phyloP scores from a whole-genome alignment of 2,113 vertebrate genomes.

The Phrynosoma platyrhinos region DNA sequence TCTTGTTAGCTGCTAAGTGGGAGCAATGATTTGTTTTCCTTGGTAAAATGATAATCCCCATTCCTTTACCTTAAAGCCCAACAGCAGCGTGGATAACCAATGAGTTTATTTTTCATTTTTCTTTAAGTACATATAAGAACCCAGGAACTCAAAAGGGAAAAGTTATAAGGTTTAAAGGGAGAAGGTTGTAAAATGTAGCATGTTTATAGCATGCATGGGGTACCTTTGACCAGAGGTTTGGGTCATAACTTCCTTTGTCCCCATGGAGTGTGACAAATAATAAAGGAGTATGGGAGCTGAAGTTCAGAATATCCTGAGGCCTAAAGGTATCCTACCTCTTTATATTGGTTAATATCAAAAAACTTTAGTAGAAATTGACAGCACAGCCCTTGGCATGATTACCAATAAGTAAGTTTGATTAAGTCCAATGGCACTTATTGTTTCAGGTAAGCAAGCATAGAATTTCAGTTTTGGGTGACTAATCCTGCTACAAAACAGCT shows the following conservation, averaged over 20 bases:
- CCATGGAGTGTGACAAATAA: no score
- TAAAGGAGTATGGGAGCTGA: no score
- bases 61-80: neutral
- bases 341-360: neutral
- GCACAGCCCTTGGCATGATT: neutral
- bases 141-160: neutral
- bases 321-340: neutral
- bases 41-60: neutral
- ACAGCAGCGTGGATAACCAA: neutral
- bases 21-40: neutral
- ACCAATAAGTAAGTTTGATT: neutral
- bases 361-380: neutral
- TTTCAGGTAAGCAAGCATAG: neutral
- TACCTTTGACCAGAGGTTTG: no score
- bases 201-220: no score
- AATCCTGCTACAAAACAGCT: neutral
- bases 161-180: no score
- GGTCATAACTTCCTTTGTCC: no score
- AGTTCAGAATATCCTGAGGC: no score
- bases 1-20: neutral
- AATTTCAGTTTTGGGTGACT: neutral
- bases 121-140: neutral
- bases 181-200: neutral
- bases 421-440: neutral
- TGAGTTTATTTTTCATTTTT: neutral